Evolutionary conservation across 2,888 invertebrate genomes (phyloP).

Genomic region (Callyntrura guangdongensis): DNA sequence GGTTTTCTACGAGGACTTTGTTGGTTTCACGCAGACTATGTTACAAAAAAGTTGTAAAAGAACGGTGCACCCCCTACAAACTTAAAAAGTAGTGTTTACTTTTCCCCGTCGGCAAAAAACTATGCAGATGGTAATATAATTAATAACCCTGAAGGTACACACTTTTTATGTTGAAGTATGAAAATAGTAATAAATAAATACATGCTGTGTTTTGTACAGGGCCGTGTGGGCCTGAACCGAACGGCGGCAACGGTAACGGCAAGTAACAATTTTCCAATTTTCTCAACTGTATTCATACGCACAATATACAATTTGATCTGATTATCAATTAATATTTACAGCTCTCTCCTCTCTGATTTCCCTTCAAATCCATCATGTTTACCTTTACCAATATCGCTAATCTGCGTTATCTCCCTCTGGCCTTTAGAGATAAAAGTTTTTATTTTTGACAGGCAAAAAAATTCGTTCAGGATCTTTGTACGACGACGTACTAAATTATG

Average conservation of each 20-base stretch:
- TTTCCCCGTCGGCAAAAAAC: conserved; percentile 46
- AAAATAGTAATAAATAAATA: conserved; percentile 6
- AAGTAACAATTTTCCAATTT: conserved; percentile 28
- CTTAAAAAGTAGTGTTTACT: conserved; percentile 60
- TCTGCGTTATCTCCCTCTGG: not conserved
- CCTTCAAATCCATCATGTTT: conserved; percentile 66
- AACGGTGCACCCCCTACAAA: conserved; percentile 73
- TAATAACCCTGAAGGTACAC: conserved; percentile 54
- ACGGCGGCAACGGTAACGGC: no score
- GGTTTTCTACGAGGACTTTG: conserved; percentile 27
- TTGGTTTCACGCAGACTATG: not conserved
- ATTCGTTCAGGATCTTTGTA: not conserved
- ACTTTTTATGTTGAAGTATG: conserved; percentile 9
- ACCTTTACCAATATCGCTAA: conserved; percentile 8
- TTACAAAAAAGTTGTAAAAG: conserved; percentile 43
- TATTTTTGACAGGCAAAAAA: not conserved
- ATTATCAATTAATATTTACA: conserved; percentile 68
- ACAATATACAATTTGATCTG: conserved; percentile 67
- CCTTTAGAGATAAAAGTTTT: no score
- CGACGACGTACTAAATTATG: not conserved
- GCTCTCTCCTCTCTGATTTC: conserved; percentile 63
- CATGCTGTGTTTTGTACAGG: no score
- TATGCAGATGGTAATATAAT: conserved; percentile 45
- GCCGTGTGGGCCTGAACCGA: no score
- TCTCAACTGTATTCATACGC: conserved; percentile 54